phyloP scores from a whole-genome alignment of 92 coral and sea anemone species.

The Palythoa grandiflora region DNA sequence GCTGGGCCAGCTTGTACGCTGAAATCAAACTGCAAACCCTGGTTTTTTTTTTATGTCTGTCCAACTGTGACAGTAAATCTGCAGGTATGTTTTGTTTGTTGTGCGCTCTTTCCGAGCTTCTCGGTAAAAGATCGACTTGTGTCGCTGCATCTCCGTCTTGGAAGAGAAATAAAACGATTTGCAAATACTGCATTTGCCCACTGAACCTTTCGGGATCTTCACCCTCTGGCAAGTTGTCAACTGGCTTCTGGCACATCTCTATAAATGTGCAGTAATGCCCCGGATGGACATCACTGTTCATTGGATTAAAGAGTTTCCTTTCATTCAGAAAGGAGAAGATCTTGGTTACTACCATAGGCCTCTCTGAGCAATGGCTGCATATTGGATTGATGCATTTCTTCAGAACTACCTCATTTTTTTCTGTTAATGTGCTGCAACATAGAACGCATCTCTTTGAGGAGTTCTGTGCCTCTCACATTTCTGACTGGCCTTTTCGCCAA shows the following conservation, averaged over 20 bases:
- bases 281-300: constrained; percentile 42
- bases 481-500: constrained; percentile 46
- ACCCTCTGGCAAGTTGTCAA: constrained; percentile 14
- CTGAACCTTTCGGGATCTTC: constrained; percentile 30
- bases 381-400: constrained; percentile 54
- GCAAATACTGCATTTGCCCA: constrained; percentile 3
- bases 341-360: constrained; percentile 50
- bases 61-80: constrained; percentile 10
- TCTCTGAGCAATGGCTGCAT: constrained; percentile 54
- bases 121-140: constrained; percentile 14
- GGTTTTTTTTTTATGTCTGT: not conserved
- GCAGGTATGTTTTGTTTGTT: not conserved
- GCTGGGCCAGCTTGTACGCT: constrained; percentile 26
- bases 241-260: constrained; percentile 50
- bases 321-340: constrained; percentile 29
- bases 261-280: constrained; percentile 63
- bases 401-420: constrained; percentile 55
- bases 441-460: constrained; percentile 22
- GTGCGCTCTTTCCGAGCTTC: not conserved
- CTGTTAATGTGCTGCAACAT: constrained; percentile 43
- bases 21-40: not conserved
- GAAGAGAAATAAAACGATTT: constrained; percentile 16
- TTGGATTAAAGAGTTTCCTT: constrained; percentile 47
- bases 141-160: constrained; percentile 12
- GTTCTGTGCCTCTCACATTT: constrained; percentile 22